A percentile compares a stretch with the other conserved stretches of the same genome.
Conservation (phyloP, 2,113 vertebrate genomes). For the Eolophus roseicapilla region DNA sequence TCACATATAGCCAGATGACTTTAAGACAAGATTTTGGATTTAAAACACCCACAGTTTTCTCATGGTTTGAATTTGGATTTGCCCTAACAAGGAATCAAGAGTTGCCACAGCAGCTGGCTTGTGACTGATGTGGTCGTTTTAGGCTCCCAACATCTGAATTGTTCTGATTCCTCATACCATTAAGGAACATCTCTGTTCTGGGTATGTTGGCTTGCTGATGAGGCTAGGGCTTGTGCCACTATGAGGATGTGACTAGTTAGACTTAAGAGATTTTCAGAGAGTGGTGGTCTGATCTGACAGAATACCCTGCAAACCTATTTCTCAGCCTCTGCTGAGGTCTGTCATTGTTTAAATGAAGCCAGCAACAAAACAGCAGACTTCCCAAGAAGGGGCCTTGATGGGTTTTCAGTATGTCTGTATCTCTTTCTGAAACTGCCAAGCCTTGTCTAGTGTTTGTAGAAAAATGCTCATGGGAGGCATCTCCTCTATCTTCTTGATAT, state of each 20-base stretch:
- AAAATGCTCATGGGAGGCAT: not conserved
- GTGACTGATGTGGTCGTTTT: not conserved
- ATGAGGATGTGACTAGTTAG: not conserved
- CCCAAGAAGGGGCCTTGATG: not conserved
- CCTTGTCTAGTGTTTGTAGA: not conserved
- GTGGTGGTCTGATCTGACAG: not conserved
- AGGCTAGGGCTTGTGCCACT: not conserved
- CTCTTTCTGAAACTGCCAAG: not conserved
- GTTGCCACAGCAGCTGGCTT: not conserved
- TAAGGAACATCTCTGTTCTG: not conserved
- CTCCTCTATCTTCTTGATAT: not conserved
- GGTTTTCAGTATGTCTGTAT: not conserved
- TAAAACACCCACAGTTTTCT: slow-evolving; percentile 14
- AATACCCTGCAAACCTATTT: not conserved
- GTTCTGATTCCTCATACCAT: not conserved
- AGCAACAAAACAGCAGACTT: not conserved
- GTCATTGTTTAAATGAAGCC: not conserved
- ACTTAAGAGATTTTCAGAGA: not conserved
- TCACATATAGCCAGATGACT: not conserved
- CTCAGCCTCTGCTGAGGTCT: not conserved
- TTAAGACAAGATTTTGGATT: not conserved
- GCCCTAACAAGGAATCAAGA: not conserved
- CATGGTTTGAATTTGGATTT: not conserved
- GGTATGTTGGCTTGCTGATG: not conserved
- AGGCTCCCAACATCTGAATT: not conserved